Percentiles rank a stretch among this genome's conserved stretches.
These are phyloP conservation scores for Craniophora ligustri DNA, from an alignment of 2,888 invertebrate species.

Conservation along the genomic window DNA sequence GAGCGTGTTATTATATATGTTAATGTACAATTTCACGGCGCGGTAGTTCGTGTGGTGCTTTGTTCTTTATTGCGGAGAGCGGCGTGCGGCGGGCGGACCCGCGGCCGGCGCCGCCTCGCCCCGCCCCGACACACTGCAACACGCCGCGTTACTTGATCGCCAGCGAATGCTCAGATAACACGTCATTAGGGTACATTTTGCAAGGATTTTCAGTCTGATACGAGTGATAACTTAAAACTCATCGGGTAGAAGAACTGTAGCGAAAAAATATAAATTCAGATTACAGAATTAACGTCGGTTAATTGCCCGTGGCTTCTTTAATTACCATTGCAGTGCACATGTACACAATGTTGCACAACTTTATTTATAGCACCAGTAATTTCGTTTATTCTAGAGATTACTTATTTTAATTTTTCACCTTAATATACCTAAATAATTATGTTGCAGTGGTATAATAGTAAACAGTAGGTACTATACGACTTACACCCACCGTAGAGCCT, in stretches of 20 bases:
- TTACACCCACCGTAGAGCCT: too few species aligned
- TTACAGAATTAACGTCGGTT: conserved; percentile 26
- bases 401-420: not conserved
- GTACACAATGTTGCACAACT: conserved; percentile 27
- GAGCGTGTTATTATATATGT: conserved; percentile 60
- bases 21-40: conserved; percentile 63
- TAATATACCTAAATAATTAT: not conserved
- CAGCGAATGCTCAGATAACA: conserved; percentile 18
- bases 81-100: conserved; percentile 58
- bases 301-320: conserved; percentile 28
- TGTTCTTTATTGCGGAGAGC: conserved; percentile 49
- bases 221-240: conserved; percentile 28
- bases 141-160: conserved; percentile 25
- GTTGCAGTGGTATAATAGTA: not conserved
- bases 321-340: conserved; percentile 34
- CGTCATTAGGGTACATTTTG: conserved; percentile 25
- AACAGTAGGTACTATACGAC: too few species aligned
- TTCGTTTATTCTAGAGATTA: conserved; percentile 4
- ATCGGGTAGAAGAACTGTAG: conserved; percentile 12
- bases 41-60: conserved; percentile 58
- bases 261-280: conserved; percentile 18
- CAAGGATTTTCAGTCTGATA: conserved; percentile 11
- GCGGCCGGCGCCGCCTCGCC: conserved; percentile 42
- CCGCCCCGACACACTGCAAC: conserved; percentile 49
- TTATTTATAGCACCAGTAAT: conserved; percentile 6